Conservation (phyloP, 2,888 invertebrate species). For the Cantharis rufa region DNA sequence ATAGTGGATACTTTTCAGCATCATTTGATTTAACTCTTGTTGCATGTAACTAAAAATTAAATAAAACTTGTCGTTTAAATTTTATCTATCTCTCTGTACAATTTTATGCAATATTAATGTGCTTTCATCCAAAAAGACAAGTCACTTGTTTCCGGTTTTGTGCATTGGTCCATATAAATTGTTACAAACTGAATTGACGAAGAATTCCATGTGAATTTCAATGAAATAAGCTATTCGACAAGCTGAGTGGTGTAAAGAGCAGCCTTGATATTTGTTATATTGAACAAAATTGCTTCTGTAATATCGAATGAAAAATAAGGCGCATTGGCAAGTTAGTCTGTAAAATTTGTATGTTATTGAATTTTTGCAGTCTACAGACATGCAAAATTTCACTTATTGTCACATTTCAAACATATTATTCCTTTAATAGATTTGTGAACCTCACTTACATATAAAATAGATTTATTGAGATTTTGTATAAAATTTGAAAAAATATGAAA, state of each 20-base stretch:
- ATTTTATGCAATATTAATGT: neutral
- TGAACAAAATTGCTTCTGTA: slow-evolving; percentile 21
- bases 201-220: slow-evolving; percentile 20
- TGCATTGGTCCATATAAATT: slow-evolving; percentile 10
- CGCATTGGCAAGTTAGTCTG: slow-evolving; percentile 7
- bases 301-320: slow-evolving; percentile 18
- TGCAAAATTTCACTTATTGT: neutral
- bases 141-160: neutral
- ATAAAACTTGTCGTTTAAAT: slow-evolving; percentile 14
- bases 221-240: slow-evolving; percentile 25
- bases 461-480: neutral
- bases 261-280: slow-evolving; percentile 22
- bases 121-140: neutral
- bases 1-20: slow-evolving; percentile 14
- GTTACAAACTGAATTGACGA: slow-evolving; percentile 20
- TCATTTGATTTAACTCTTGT: slow-evolving; percentile 14
- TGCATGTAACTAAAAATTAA: slow-evolving; percentile 16
- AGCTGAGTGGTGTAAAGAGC: slow-evolving; percentile 18
- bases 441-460: neutral
- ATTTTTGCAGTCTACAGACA: slow-evolving; percentile 2
- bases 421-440: neutral
- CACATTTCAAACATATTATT: neutral
- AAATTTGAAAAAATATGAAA: neutral
- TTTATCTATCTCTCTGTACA: slow-evolving; percentile 4
- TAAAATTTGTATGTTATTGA: slow-evolving; percentile 22